Evolutionary conservation across 1,140 invertebrate species (phyloP), one percentile per base, ranked within the genome.

Genomic region (Bombus sylvicola): DNA sequence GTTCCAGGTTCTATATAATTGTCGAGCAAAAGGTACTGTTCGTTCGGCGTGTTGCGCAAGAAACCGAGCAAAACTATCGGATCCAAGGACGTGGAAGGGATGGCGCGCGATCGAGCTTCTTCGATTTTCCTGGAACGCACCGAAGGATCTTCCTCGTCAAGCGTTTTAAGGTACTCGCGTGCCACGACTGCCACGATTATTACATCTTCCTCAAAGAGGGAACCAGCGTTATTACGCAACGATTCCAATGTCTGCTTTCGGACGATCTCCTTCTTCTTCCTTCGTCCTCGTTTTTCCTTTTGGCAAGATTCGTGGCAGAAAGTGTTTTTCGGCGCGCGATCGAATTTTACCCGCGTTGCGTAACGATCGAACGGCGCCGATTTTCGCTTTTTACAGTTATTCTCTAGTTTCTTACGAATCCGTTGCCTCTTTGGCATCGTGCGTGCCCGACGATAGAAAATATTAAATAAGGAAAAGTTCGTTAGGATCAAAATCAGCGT

Each of bases 1-100:
- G 81, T 80, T 79, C 72, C 64, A 62, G 69, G 86, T 47, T 37
- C 75, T 75, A 85, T 89, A 79, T 89, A 89, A 89, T 89, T 89
- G 88, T 89, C 73, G 73, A 75, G 73, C n/a, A 28, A 22, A 75
- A 53, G 73, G 28, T 75, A 75, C 43, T 47, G 41, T 47, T 25
- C n/a, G 41, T 73, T 43, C 39, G 72, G 15, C 73, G 66, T 81
- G 76, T 89, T 89, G 88, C 88, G 88, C 80, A 89, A 89, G 88
- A 89, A 77, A 68, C 68, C 86, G 13, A 74, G 41, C 71, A 25
- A 75, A 64, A 83, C 76, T 47, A 31, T 9, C 0, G 18, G 57
- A 41, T 28, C 53, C 86, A 88, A 88, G 87, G 86, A 89, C 43
- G 3, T 10, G 53, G 43, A 22, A 62, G 41, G 34, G 43, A 75